These are phyloP conservation scores for Cheilosia variabilis DNA, from an alignment of 2,888 invertebrate species.

Conservation along the genomic window DNA sequence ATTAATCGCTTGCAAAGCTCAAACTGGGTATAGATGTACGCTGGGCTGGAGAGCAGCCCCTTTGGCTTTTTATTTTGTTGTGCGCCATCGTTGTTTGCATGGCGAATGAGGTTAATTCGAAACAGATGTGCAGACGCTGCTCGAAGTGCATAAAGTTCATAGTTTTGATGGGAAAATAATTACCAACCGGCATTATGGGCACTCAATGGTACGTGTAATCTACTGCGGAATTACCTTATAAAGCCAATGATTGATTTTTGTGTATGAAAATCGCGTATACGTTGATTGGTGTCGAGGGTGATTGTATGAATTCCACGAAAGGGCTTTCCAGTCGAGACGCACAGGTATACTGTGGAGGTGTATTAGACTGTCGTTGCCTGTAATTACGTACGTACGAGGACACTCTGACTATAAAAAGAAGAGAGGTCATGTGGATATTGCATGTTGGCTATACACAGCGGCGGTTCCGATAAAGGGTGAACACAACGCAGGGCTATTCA, in stretches of 20 bases:
- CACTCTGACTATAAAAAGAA: too few relatives aligned
- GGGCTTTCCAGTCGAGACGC: not conserved
- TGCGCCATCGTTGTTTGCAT: constrained; percentile 38
- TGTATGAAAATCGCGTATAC: not conserved
- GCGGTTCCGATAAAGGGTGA: too few relatives aligned
- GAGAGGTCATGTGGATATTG: too few relatives aligned
- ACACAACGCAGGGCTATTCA: too few relatives aligned
- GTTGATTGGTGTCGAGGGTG: not conserved
- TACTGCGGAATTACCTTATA: constrained; percentile 28
- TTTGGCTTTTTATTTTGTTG: not conserved
- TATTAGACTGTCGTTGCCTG: too few relatives aligned
- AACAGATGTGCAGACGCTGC: constrained; percentile 64
- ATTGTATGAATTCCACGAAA: not conserved
- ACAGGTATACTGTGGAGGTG: not conserved
- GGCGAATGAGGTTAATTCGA: constrained; percentile 67
- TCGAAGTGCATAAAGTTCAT: constrained; percentile 55
- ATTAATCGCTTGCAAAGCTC: constrained; percentile 64
- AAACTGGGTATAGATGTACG: not conserved
- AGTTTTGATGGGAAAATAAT: constrained; percentile 68
- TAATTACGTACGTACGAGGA: too few relatives aligned
- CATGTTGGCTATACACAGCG: too few relatives aligned
- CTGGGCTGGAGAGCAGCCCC: not conserved
- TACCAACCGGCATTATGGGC: constrained; percentile 58
- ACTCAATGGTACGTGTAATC: constrained; percentile 52
- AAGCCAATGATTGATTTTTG: constrained; percentile 13